phyloP scores from a whole-genome alignment of 2,113 vertebrate species.

The Alces alces region DNA sequence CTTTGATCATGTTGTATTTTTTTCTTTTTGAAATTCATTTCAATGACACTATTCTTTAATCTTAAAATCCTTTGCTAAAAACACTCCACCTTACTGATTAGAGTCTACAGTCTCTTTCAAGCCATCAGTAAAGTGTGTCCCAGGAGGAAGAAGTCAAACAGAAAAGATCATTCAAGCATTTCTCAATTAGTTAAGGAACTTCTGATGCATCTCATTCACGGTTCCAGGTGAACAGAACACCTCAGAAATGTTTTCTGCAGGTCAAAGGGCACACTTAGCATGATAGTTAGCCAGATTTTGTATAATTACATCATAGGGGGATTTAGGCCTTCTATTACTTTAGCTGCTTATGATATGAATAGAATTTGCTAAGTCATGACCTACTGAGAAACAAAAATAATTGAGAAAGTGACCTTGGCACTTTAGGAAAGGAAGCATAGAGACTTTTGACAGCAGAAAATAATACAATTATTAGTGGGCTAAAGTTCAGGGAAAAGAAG shows the following conservation, averaged over 20 bases:
- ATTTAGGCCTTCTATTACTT: conserved; percentile 41
- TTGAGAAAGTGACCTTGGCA: conserved; percentile 50
- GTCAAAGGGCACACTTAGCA: conserved; percentile 64
- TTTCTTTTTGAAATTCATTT: conserved; percentile 21
- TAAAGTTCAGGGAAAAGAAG: conserved; percentile 6
- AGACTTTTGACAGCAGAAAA: conserved; percentile 40
- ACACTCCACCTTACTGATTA: conserved; percentile 34
- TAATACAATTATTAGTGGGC: conserved; percentile 12
- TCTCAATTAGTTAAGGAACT: conserved; percentile 66
- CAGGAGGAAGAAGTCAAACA: conserved; percentile 52
- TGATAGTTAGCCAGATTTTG: conserved; percentile 50
- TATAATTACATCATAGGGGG: conserved; percentile 64
- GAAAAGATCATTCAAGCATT: conserved; percentile 62
- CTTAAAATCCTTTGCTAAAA: conserved; percentile 42
- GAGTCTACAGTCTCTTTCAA: conserved; percentile 1
- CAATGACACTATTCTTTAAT: conserved; percentile 28
- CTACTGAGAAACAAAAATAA: conserved; percentile 44
- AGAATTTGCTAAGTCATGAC: conserved; percentile 46
- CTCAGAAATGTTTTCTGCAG: conserved; percentile 52
- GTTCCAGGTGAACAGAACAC: conserved; percentile 51
- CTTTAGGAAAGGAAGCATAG: conserved; percentile 15
- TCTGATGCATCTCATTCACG: conserved; percentile 59
- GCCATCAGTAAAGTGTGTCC: conserved; percentile 33
- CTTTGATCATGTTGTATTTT: not conserved
- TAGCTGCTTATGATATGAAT: conserved; percentile 18